phyloP scores from a whole-genome alignment of 2,888 invertebrate genomes.

The Pardosa pseudoannulata region DNA sequence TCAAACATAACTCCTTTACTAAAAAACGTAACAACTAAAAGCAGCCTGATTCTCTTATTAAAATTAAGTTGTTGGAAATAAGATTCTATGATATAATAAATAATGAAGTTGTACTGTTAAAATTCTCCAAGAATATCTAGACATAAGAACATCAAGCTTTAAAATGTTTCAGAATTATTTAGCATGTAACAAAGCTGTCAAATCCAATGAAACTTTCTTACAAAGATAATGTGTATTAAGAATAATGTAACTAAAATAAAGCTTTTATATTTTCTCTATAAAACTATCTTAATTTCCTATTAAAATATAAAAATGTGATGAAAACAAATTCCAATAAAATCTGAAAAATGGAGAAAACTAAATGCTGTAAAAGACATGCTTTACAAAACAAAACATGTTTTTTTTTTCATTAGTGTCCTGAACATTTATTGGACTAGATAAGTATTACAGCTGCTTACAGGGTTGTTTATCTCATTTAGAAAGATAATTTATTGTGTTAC shows the following conservation, averaged over 20 bases:
- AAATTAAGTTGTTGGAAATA: too few species aligned
- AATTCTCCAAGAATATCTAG: too few species aligned
- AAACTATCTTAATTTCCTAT: slow-evolving; percentile 13
- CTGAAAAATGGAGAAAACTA: not conserved
- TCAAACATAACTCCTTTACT: too few species aligned
- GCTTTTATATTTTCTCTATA: not conserved
- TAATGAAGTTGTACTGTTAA: too few species aligned
- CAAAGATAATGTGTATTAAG: not conserved
- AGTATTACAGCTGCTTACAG: slow-evolving; percentile 7
- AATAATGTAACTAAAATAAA: slow-evolving; percentile 12
- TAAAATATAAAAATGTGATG: slow-evolving; percentile 6
- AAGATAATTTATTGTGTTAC: too few species aligned
- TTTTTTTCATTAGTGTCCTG: not conserved
- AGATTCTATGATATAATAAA: too few species aligned
- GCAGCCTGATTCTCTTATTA: too few species aligned
- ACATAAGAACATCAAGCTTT: not conserved
- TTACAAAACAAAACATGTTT: not conserved
- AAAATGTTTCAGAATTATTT: not conserved
- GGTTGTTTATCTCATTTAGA: not conserved
- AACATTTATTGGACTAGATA: slow-evolving; percentile 12
- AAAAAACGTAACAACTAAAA: too few species aligned
- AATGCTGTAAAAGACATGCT: not conserved
- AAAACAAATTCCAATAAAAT: slow-evolving; percentile 15
- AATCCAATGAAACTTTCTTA: not conserved
- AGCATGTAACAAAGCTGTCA: not conserved